phyloP scores from a whole-genome alignment of 2,113 vertebrate genomes.

The Thamnaconus septentrionalis region DNA sequence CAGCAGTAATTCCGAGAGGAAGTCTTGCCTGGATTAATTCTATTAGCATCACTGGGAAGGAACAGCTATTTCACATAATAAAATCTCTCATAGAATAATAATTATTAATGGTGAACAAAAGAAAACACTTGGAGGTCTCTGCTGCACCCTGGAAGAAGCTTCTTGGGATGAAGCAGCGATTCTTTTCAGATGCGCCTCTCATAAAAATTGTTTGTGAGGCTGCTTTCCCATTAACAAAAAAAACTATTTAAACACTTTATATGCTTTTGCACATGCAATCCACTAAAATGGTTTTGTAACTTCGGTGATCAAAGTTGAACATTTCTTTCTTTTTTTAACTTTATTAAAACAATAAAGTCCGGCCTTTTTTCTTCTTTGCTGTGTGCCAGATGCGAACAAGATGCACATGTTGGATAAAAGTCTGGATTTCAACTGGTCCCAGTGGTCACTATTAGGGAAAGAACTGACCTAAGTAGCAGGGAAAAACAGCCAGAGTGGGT shows the following conservation, averaged over 20 bases:
- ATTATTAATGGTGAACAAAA: not conserved
- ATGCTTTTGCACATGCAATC: slow-evolving; percentile 38
- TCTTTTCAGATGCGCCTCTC: slow-evolving; percentile 30
- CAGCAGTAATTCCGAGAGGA: too few relatives aligned
- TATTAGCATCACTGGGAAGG: too few relatives aligned
- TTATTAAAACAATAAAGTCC: slow-evolving; percentile 37
- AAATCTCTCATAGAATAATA: too few relatives aligned
- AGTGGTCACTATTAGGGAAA: too few relatives aligned
- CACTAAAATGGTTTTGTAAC: slow-evolving; percentile 49
- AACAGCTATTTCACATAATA: too few relatives aligned
- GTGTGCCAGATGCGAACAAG: too few relatives aligned
- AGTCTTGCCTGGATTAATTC: too few relatives aligned
- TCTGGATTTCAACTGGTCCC: too few relatives aligned
- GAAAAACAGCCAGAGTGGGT: too few relatives aligned
- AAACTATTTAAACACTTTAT: slow-evolving; percentile 21
- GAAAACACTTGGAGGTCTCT: not conserved
- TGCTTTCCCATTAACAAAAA: slow-evolving; percentile 15
- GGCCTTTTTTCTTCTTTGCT: too few relatives aligned
- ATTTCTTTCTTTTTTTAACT: slow-evolving; percentile 18
- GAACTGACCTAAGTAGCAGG: too few relatives aligned
- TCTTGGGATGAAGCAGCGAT: slow-evolving; percentile 25
- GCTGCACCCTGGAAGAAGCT: slow-evolving; percentile 8
- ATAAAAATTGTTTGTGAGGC: slow-evolving; percentile 54
- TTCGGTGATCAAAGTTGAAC: slow-evolving; percentile 30
- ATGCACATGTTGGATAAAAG: too few relatives aligned